Conservation (phyloP, 2,888 invertebrate genomes). For the Deladenus siricidicola region DNA sequence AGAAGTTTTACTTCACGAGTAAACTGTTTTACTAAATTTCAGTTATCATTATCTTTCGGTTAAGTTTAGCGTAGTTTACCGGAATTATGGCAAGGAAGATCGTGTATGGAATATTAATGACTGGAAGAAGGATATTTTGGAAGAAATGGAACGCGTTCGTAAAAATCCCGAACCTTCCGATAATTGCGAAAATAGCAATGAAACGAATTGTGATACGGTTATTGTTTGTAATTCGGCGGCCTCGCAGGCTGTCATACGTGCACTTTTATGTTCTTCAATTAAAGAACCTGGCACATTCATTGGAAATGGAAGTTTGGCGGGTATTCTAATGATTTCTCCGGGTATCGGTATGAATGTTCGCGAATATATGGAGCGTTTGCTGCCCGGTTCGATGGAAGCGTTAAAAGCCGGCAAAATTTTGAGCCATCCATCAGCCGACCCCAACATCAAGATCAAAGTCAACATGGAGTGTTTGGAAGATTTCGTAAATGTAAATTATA, state of each 20-base stretch:
- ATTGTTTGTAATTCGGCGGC: slow-evolving; percentile 26
- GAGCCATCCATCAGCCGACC: slow-evolving; percentile 20
- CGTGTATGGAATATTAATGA: slow-evolving; percentile 26
- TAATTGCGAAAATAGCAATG: background rate
- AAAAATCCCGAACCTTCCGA: background rate
- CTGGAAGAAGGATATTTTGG: slow-evolving; percentile 20
- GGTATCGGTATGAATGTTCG: slow-evolving; percentile 23
- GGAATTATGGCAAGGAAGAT: slow-evolving; percentile 17
- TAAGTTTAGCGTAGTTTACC: slow-evolving; percentile 17
- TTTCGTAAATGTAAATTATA: slow-evolving; percentile 20
- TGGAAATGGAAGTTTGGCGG: no score
- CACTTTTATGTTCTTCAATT: slow-evolving; percentile 1
- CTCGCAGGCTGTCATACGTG: slow-evolving; percentile 26
- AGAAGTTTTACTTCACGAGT: background rate
- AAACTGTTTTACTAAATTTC: background rate
- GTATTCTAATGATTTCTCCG: slow-evolving; percentile 25
- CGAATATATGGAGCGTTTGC: slow-evolving; percentile 26
- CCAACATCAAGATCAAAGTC: slow-evolving; percentile 14
- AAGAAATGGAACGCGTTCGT: background rate
- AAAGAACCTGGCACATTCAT: background rate
- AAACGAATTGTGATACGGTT: slow-evolving; percentile 1
- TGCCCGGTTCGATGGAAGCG: slow-evolving; percentile 20
- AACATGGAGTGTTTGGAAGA: slow-evolving; percentile 20
- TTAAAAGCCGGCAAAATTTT: slow-evolving; percentile 13
- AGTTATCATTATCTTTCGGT: background rate